Percentiles rank a stretch among this genome's conserved stretches.
These are phyloP conservation scores for Trisateles emortualis DNA, from an alignment of 2,888 invertebrate genomes.

Conservation along the genomic window DNA sequence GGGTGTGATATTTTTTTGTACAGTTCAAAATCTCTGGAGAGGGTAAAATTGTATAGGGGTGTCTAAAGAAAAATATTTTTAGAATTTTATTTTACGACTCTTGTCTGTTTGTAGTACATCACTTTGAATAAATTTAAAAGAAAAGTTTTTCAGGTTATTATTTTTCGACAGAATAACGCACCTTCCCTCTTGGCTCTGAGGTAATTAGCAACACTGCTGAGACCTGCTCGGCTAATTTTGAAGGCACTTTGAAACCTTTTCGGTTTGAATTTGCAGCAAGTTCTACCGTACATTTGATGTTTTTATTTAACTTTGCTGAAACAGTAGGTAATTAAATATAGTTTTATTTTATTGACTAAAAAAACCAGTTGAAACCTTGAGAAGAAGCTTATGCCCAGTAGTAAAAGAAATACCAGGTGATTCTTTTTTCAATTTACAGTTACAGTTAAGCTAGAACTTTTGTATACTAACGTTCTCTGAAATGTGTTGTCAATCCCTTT, in stretches of 20 bases:
- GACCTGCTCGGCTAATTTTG: neutral
- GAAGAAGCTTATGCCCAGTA: too few species aligned
- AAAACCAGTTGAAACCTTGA: too few species aligned
- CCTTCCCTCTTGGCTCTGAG: neutral
- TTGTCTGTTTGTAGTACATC: constrained; percentile 23
- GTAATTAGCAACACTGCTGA: constrained; percentile 3
- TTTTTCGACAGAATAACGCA: neutral
- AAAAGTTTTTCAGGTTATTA: constrained; percentile 1
- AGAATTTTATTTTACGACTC: constrained; percentile 30
- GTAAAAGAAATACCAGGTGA: too few species aligned
- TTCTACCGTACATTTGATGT: too few species aligned
- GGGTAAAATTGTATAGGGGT: constrained; percentile 36
- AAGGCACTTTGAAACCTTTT: neutral
- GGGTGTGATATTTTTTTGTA: constrained; percentile 48
- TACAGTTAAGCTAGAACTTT: too few species aligned
- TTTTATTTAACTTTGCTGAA: too few species aligned
- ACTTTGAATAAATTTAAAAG: constrained; percentile 22
- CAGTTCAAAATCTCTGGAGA: constrained; percentile 45
- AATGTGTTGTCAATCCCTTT: too few species aligned
- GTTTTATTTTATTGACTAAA: too few species aligned
- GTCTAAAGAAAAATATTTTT: constrained; percentile 28
- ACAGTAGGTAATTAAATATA: too few species aligned
- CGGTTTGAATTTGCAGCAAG: neutral
- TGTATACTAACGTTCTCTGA: too few species aligned
- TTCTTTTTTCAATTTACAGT: too few species aligned